phyloP scores from a whole-genome alignment of 2,888 invertebrate species.

The Chrysotoxum bicinctum region DNA sequence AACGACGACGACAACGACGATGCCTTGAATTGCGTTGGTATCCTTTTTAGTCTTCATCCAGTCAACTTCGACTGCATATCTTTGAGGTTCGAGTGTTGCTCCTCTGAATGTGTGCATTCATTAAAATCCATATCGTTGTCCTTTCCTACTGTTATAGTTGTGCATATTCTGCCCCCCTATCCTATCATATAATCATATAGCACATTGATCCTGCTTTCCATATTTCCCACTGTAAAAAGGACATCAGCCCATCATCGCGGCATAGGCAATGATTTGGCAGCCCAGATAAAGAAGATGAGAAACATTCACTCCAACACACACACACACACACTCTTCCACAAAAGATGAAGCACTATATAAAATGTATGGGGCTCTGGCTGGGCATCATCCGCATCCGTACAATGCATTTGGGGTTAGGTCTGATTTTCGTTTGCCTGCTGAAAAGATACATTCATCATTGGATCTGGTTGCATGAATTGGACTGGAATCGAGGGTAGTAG shows the following conservation, averaged over 20 bases:
- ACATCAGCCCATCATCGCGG: constrained; percentile 49
- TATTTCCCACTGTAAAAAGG: constrained; percentile 26
- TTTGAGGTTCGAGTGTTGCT: background rate
- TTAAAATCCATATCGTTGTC: constrained; percentile 54
- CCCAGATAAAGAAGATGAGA: constrained; percentile 25
- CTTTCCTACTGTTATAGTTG: constrained; percentile 5
- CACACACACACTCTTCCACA: background rate
- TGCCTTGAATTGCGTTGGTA: constrained; percentile 17
- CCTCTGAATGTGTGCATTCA: constrained; percentile 49
- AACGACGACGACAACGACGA: background rate
- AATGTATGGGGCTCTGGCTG: constrained; percentile 8
- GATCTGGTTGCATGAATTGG: constrained; percentile 36
- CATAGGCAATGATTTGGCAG: constrained; percentile 67
- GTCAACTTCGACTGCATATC: constrained; percentile 11
- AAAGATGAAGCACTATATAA: constrained; percentile 3
- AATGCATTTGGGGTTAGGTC: constrained; percentile 56
- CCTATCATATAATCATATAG: constrained; percentile 5
- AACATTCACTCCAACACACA: background rate
- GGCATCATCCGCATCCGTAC: constrained; percentile 23
- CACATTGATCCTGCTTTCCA: constrained; percentile 46
- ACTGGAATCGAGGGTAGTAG: constrained; percentile 35
- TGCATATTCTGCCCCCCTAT: constrained; percentile 8
- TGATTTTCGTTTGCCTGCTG: constrained; percentile 42
- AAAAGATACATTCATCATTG: constrained; percentile 66
- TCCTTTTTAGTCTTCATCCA: constrained; percentile 16